Base-by-base conservation (phyloP, 2,113 vertebrate genomes). In the Apus apus region DNA sequence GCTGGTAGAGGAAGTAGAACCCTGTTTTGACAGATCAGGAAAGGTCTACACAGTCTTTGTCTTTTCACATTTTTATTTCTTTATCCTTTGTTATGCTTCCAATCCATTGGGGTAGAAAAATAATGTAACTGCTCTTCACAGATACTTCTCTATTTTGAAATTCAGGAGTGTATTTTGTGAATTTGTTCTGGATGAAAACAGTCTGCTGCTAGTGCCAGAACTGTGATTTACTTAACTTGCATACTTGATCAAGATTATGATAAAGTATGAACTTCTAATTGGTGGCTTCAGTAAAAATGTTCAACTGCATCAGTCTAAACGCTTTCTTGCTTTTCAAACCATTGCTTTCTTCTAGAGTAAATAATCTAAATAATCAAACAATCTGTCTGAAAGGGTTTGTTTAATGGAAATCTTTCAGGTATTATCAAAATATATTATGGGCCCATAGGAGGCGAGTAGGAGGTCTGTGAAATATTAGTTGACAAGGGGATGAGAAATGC, bases 101-200 rank as follows among this genome's bases (percentile, higher is more conserved):
- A 81, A 1, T 46, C 14, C 5, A 15, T 6, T 53, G 11, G 40
- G 54, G 57, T 38, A 92, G 48, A 56, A 90, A 66, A 85, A 56
- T 26, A 67, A 48, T 43, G 11, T 30, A 83, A 79, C 36, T 50
- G 2, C 5, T 72, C 78, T 62, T 61, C 54, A 27, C 30, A 76
- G 19, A 8, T 46, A 48, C 27, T 80, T 84, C 18, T 76, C 9
- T 71, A 18, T 48, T 72, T 82, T 77, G 46, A 82, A 96, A 86
- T 96, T 83, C 76, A 86, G 85, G 60, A 87, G 90, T 78, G 10
- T 88, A 15, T 97, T 95, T 96, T 96, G 70, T 96, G 78, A 92
- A 61, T 65, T 67, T 95, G 32, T 92, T 91, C 38, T 61, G n/a
- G 87, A 84, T 96, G 64, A 85, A 92, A 77, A 74, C 9, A 43